These are phyloP conservation scores for Notothenia coriiceps DNA, from an alignment of 2,113 vertebrate species.

Conservation along the genomic window DNA sequence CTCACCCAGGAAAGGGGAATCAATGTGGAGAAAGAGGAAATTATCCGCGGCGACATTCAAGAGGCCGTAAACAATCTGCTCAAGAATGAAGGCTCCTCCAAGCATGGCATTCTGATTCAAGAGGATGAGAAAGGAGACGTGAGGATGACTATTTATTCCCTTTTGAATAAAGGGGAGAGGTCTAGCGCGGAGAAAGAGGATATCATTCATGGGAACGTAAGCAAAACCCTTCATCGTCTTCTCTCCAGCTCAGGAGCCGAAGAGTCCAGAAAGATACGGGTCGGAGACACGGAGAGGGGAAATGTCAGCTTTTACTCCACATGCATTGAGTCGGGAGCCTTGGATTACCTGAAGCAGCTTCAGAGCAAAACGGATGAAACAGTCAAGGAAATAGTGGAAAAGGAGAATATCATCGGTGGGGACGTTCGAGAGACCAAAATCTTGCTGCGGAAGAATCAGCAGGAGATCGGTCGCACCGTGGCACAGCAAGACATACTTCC, in stretches of 20 bases:
- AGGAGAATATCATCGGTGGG: constrained; percentile 87
- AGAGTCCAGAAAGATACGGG: constrained; percentile 80
- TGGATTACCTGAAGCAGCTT: constrained; percentile 91
- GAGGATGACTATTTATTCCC: constrained; percentile 93
- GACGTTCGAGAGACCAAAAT: constrained; percentile 89
- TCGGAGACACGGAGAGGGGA: constrained; percentile 88
- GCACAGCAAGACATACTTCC: constrained; percentile 89
- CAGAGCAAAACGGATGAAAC: constrained; percentile 81
- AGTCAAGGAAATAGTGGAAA: constrained; percentile 59
- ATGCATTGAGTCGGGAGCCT: constrained; percentile 92
- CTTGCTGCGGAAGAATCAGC: constrained; percentile 84
- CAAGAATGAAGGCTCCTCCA: constrained; percentile 82
- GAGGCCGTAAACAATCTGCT: constrained; percentile 91
- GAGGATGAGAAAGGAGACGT: constrained; percentile 93
- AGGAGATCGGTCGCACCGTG: constrained; percentile 86
- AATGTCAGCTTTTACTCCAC: constrained; percentile 95
- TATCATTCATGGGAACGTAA: constrained; percentile 89
- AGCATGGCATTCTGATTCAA: constrained; percentile 92
- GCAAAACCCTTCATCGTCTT: constrained; percentile 86
- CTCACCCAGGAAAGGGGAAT: constrained; percentile 85
- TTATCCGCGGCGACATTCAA: constrained; percentile 90
- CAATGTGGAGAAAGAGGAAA: constrained; percentile 87
- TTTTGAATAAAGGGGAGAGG: constrained; percentile 87
- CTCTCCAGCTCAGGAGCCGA: constrained; percentile 83
- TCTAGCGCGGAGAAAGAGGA: constrained; percentile 83